phyloP scores from a whole-genome alignment of 2,113 vertebrate species.

The Rutilus rutilus region DNA sequence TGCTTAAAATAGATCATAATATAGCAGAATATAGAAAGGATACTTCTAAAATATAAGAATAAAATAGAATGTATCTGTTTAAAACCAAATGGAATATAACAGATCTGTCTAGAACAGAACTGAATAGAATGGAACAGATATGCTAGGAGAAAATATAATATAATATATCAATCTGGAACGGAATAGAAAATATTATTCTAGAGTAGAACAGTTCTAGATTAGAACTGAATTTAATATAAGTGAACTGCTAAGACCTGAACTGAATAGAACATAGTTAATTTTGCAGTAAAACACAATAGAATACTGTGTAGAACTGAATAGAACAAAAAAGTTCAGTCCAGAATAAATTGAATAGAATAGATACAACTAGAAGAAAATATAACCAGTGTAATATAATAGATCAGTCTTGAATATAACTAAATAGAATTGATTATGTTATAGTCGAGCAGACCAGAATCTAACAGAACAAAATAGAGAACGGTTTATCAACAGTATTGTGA shows the following conservation, averaged over 20 bases:
- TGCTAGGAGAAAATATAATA: no score
- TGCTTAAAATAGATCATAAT: background rate
- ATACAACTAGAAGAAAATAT: background rate
- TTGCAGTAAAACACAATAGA: no score
- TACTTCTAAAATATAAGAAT: background rate
- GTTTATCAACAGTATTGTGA: constrained; percentile 7
- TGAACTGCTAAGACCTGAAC: background rate
- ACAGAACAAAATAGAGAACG: background rate
- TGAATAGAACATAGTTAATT: background rate
- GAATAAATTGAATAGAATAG: background rate
- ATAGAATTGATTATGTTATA: background rate
- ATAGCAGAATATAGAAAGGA: background rate
- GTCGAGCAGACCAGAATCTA: background rate
- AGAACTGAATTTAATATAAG: background rate
- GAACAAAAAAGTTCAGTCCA: no score
- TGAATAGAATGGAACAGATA: background rate
- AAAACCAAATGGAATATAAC: background rate
- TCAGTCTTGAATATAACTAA: background rate
- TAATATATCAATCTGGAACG: background rate
- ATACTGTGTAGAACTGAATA: background rate
- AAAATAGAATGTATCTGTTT: background rate
- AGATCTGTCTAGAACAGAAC: background rate
- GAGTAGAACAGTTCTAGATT: background rate
- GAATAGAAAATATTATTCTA: background rate
- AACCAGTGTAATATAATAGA: background rate